A percentile compares a stretch with the other conserved stretches of the same genome.
These are phyloP conservation scores for Ageneiosus marmoratus DNA, from an alignment of 2,113 vertebrate genomes.

Conservation along the genomic window DNA sequence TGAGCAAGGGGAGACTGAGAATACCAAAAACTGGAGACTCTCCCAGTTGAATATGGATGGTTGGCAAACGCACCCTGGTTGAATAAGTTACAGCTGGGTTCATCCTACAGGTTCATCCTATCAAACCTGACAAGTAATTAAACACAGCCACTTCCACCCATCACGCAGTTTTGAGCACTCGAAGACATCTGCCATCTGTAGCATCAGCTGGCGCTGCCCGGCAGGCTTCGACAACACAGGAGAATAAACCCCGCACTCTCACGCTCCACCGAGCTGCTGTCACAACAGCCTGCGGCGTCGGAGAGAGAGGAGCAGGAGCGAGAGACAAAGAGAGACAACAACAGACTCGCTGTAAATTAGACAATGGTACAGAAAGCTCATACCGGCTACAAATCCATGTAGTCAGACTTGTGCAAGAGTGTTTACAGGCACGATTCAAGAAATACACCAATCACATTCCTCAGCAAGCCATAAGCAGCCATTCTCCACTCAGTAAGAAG, in stretches of 20 bases:
- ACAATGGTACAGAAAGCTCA: slow-evolving; percentile 1
- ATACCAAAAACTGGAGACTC: background rate
- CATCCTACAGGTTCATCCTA: slow-evolving; percentile 10
- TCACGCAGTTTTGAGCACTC: slow-evolving; percentile 78
- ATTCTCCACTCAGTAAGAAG: background rate
- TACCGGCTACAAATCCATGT: background rate
- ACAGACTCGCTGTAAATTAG: background rate
- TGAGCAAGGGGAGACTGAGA: background rate
- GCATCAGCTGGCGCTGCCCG: slow-evolving; percentile 80
- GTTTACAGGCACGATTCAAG: background rate
- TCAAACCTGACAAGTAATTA: slow-evolving; percentile 92
- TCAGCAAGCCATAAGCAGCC: background rate
- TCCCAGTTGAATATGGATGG: background rate
- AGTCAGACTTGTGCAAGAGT: background rate
- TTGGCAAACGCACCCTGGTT: background rate
- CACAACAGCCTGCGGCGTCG: slow-evolving; percentile 44
- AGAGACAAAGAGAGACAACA: background rate
- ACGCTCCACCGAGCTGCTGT: slow-evolving; percentile 39
- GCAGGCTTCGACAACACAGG: slow-evolving; percentile 55
- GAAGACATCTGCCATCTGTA: slow-evolving; percentile 87
- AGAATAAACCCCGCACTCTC: slow-evolving; percentile 30
- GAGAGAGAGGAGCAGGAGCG: background rate
- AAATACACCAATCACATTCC: slow-evolving; percentile 1
- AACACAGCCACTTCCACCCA: slow-evolving; percentile 84
- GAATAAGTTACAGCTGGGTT: slow-evolving; percentile 12